Base-by-base conservation (phyloP, 2,888 invertebrate species). In the Sarcophaga carnaria region DNA sequence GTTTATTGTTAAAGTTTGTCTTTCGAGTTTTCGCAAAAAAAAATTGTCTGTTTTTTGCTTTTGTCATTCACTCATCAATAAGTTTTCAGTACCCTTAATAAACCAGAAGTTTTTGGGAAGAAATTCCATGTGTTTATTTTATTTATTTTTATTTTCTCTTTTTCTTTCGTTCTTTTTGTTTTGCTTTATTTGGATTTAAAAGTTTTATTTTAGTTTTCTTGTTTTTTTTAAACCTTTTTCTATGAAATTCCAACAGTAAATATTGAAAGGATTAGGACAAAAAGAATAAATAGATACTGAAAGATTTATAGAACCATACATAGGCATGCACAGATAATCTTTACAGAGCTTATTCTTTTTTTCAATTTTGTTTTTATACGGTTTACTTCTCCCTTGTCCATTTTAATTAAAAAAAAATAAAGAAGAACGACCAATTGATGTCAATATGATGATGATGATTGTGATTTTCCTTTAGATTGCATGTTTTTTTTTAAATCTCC, bases 401-500 rank as follows among this genome's bases (percentile, higher is more conserved):
- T 67, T 70, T 49, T 70, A 70, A 54, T 54, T 54, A 49, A 70
- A 49, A 70, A 22, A 37, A 10, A 37, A 37, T 37, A 37, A 37
- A 37, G 37, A 10, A 37, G 8, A 37, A 37, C 37, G 37, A 37
- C 37, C 49, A 49, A 22, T 54, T 70, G 6, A 49, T 49, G 49
- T 70, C 69, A 70, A 49, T 49, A 70, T 70, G 67, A 69, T 69
- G 45, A 45, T 45, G 47, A 47, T 69, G 45, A 17, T 27, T 47
- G 64, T 20, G 67, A 3, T 10, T n/a, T 47, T 67, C 3, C 2
- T 25, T 45, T 22, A 22, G 22, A 22, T 22, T 22, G 22, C 22
- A 22, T 1, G 1, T 22, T 60, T n/a, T 62, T 22, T 70, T 8
- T 20, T 22, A 1, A 67, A 67, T 67, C 20, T 67, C 67, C 67